Evolutionary conservation across 2,797 vertebrate genomes (phyloP).

Genomic region (Sebastes jordani): DNA sequence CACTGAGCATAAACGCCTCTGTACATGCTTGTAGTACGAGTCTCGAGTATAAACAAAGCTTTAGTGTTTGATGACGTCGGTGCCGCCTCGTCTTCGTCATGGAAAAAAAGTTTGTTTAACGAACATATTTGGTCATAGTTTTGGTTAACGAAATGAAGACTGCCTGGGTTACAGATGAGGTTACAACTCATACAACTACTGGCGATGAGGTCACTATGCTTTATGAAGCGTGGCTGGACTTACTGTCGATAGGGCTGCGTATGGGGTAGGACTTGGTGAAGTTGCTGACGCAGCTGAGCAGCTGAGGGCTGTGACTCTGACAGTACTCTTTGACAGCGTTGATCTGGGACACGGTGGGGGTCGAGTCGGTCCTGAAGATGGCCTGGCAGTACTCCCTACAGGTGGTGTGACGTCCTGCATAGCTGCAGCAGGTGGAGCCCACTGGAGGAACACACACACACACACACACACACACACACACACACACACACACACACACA

Average conservation of each 20-base stretch:
- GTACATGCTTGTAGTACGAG: no score
- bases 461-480: background rate
- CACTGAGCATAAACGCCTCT: no score
- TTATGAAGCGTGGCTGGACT: constrained; percentile 59
- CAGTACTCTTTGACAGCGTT: constrained; percentile 95
- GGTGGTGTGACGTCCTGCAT: constrained; percentile 95
- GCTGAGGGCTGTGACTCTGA: constrained; percentile 90
- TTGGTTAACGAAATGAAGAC: no score
- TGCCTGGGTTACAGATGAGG: no score
- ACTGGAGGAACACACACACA: constrained; percentile 74
- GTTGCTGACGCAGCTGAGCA: constrained; percentile 95
- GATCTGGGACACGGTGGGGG: constrained; percentile 95
- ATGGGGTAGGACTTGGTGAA: constrained; percentile 97
- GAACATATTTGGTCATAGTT: no score
- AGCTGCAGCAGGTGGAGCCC: constrained; percentile 97
- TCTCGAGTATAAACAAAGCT: no score
- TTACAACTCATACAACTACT: no score
- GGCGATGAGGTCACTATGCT: background rate
- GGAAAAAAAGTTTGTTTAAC: no score
- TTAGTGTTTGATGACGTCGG: no score
- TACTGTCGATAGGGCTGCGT: constrained; percentile 95
- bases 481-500: background rate
- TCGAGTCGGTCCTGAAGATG: constrained; percentile 97
- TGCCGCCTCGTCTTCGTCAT: no score
- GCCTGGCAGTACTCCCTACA: constrained; percentile 98